phyloP scores from a whole-genome alignment of 2,797 vertebrate species.

The Cheracebus regulus region DNA sequence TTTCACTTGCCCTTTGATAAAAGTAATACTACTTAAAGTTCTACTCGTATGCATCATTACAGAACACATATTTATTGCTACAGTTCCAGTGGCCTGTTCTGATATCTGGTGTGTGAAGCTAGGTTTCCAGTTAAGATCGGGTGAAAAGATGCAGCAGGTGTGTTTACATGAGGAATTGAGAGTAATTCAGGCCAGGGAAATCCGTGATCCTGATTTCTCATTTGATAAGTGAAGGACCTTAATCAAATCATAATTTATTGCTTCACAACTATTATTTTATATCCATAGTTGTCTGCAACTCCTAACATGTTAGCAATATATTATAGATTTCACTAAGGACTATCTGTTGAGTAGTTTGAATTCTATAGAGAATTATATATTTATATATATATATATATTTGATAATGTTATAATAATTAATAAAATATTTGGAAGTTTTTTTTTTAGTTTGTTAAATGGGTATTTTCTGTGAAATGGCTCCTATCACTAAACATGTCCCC shows the following conservation, averaged over 20 bases:
- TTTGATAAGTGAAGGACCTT: background rate
- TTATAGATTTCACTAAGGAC: background rate
- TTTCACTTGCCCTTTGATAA: background rate
- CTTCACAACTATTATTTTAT: background rate
- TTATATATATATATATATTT: background rate
- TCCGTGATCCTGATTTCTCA: background rate
- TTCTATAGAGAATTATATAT: background rate
- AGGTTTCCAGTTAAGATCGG: background rate
- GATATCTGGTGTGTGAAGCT: background rate
- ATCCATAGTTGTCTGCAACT: background rate
- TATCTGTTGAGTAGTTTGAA: background rate
- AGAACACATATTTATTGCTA: background rate
- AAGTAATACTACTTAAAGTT: background rate
- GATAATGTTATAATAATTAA: background rate
- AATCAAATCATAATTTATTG: background rate
- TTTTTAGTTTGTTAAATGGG: background rate
- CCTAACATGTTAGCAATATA: background rate
- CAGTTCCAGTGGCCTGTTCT: background rate
- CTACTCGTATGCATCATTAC: background rate
- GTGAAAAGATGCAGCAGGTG: background rate
- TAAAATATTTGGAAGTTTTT: background rate
- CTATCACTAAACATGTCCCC: background rate
- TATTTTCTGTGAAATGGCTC: background rate
- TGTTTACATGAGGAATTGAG: background rate
- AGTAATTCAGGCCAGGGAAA: background rate